Base-by-base conservation (phyloP, 2,888 invertebrate species). In the Linnaemya tessellans region DNA sequence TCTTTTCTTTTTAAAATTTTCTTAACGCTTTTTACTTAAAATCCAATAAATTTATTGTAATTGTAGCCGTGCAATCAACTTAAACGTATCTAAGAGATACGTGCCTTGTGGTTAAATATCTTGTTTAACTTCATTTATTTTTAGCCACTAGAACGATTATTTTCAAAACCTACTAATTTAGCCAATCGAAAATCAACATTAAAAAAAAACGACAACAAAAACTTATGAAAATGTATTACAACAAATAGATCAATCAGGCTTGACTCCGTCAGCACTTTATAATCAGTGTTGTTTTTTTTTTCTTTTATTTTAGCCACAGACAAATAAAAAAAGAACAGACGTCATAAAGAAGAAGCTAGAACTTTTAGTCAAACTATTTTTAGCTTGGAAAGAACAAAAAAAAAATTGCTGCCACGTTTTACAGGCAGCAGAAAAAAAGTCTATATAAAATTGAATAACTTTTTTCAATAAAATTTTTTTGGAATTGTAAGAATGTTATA, bases 241-340 rank as follows among this genome's bases (percentile, higher is more conserved):
- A 7, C 10, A 65, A 80, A 65, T 20, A 46, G 58, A 73, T 67
- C 74, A 75, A 68, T 81, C 80, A 81, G 54, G 54, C 18, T 46
- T 64, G 64, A 38, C 11, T 67, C 56, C 30, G 73, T 54, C 73
- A 58, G 41, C 60, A 78, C 51, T 68, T 38, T 68, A 49, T 49
- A n/a, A 49, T 49, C 30, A 46, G 30, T 49, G 18, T n/a, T 58
- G 25, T 49, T 46, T 8, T 73, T 71, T 18, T 73, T 46, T 46
- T 49, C 35, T 20, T 58, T 68, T 58, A 67, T 67, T 60, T 68
- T 49, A 68, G 64, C 46, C 67, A 68, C 67, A 60, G 30, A 30
- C n/a, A 65, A 1, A n/a, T 15, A 18, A 46, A 67, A 25, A 38
- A 10, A n/a, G 18, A 46, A 25, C 10, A 51, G 20, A 25, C 25